Percentiles rank a stretch among this genome's conserved stretches.
These are phyloP conservation scores for Eupithecia insigniata DNA, from an alignment of 2,888 invertebrate genomes.

Conservation along the genomic window DNA sequence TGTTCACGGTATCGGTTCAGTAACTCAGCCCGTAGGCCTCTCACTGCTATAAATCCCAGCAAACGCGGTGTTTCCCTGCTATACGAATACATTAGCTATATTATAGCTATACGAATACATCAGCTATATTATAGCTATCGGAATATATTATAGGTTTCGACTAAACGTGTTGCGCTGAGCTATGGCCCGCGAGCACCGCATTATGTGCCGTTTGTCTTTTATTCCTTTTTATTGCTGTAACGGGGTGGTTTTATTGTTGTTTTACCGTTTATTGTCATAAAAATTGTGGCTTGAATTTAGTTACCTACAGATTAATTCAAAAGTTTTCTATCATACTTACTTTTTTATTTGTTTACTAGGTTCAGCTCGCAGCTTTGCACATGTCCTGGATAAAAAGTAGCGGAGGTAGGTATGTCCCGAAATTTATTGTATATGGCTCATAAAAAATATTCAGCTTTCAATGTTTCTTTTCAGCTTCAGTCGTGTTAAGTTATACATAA, in stretches of 20 bases:
- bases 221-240: slow-evolving; percentile 9
- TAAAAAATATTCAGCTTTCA: neutral
- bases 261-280: slow-evolving; percentile 5
- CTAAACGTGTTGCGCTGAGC: slow-evolving; percentile 37
- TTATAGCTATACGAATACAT: slow-evolving; percentile 1
- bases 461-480: neutral
- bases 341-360: neutral
- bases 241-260: slow-evolving; percentile 9
- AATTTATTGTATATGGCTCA: neutral
- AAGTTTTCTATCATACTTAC: neutral
- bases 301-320: neutral
- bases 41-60: slow-evolving; percentile 67
- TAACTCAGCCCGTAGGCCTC: slow-evolving; percentile 66
- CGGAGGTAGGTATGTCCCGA: neutral
- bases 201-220: slow-evolving; percentile 24
- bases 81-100: slow-evolving; percentile 52
- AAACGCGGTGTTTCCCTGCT: slow-evolving; percentile 62
- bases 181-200: slow-evolving; percentile 25
- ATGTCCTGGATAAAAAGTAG: neutral
- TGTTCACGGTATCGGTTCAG: slow-evolving; percentile 33
- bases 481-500: neutral
- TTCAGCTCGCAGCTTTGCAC: neutral
- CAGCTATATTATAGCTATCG: slow-evolving; percentile 50
- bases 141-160: slow-evolving; percentile 43
- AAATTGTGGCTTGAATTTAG: slow-evolving; percentile 6